Evolutionary conservation across 2,113 vertebrate genomes (phyloP), one percentile per base, ranked within the genome.

Genomic region (Callopanchax toddi): DNA sequence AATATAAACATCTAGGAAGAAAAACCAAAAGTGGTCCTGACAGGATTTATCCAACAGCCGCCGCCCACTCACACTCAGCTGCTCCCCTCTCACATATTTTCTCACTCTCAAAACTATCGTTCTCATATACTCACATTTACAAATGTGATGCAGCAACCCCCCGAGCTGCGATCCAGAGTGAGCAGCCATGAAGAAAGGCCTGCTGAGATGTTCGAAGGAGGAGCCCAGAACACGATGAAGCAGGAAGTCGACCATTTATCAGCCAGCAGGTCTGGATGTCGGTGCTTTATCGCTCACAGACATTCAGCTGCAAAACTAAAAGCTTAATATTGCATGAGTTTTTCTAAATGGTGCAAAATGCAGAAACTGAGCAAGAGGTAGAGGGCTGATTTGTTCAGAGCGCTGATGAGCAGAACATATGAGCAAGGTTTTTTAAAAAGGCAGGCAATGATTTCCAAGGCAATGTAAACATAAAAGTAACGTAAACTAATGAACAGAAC

Each of bases 31-130:
- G 69, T 39, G 55, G 68, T 66, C 69, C 45, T 89, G 81, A 86
- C 82, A 84, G 58, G 89, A 77, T 85, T 57, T 51, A 53, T 73
- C 61, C 81, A 85, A 83, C 89, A 90, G 87, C 64, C 82, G 55
- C 83, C 71, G 54, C 87, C 88, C 71, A 86, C 85, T 80, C 79
- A 23, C 60, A 23, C 68, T 75, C 71, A 63, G 36, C 61, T 60
- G 55, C 55, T 44, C 51, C 20, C n/a, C 50, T 51, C 74, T 52
- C 70, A 44, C 74, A 78, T 73, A 56, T 59, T 76, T 76, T 81
- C 64, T 75, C 74, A 67, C 66, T 50, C 36, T 29, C 60, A 43
- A 32, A 48, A 59, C 60, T 45, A 25, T 79, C 50, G 37, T 58
- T 76, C 69, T 60, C 36, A 68, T 39, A 65, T 29, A 66, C 55